Conservation (phyloP, 2,113 vertebrate species). For the Gymnocephalus cernua region DNA sequence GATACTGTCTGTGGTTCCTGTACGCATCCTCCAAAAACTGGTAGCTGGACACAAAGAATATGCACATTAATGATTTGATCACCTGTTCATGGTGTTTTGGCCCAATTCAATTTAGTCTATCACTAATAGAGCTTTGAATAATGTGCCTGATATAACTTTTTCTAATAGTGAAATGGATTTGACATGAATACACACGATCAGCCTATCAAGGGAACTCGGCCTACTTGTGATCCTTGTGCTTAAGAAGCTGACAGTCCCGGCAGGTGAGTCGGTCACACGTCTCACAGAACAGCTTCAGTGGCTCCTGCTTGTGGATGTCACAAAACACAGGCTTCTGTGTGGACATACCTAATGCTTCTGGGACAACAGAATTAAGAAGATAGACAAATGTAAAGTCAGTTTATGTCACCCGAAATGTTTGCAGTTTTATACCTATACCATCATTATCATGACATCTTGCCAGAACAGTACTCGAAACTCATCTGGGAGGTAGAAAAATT, state of each 20-base stretch:
- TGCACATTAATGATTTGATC: background rate
- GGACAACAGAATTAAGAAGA: conserved; percentile 4
- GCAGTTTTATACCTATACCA: background rate
- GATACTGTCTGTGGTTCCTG: conserved; percentile 95
- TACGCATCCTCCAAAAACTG: conserved; percentile 99
- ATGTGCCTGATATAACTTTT: background rate
- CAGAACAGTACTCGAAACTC: background rate
- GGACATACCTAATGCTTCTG: conserved; percentile 91
- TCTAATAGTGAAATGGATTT: background rate
- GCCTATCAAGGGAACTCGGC: background rate
- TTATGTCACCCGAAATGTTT: background rate
- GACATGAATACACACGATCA: background rate
- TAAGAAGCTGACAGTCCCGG: conserved; percentile 95
- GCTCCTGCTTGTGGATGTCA: conserved; percentile 96
- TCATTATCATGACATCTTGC: background rate
- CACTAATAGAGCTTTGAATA: background rate
- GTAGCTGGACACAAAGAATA: conserved; percentile 85
- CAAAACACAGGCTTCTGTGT: conserved; percentile 96
- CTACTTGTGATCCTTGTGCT: conserved; percentile 99
- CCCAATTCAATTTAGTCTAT: background rate
- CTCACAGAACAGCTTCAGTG: conserved; percentile 97
- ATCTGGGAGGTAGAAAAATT: background rate
- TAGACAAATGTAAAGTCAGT: background rate
- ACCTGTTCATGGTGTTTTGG: background rate
- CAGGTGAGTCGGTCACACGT: conserved; percentile 98